Evolutionary conservation across 2,888 invertebrate genomes (phyloP).

Genomic region (Scelioninae gen. 2): DNA sequence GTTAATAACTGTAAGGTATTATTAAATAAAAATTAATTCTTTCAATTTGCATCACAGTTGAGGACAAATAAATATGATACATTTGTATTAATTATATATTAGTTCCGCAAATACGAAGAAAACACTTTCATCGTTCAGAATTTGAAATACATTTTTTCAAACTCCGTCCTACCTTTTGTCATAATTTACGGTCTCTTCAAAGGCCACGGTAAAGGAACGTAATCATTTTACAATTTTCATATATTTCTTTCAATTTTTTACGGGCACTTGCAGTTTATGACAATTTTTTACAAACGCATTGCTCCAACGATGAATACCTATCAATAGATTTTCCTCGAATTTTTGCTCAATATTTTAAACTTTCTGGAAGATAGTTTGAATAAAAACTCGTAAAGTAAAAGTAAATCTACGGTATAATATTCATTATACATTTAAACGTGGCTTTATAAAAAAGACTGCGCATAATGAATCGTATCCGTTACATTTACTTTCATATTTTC

Average conservation of each 20-base stretch:
- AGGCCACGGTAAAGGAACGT: not conserved
- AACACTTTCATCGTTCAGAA: too few relatives aligned
- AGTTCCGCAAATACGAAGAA: too few relatives aligned
- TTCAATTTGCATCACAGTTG: too few relatives aligned
- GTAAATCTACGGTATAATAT: constrained; percentile 1
- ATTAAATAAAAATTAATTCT: too few relatives aligned
- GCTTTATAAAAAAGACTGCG: constrained; percentile 36
- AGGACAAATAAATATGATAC: too few relatives aligned
- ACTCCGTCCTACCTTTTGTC: too few relatives aligned
- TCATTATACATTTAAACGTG: constrained; percentile 39
- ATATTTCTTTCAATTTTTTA: constrained; percentile 4
- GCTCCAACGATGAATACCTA: not conserved
- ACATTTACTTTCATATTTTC: constrained; percentile 51
- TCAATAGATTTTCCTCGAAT: not conserved
- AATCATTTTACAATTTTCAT: not conserved
- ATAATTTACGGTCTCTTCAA: not conserved
- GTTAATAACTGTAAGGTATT: too few relatives aligned
- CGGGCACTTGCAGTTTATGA: not conserved
- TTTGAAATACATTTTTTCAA: too few relatives aligned
- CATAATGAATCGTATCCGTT: constrained; percentile 44
- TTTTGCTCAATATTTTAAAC: not conserved
- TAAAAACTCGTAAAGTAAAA: constrained; percentile 1
- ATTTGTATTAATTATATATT: too few relatives aligned
- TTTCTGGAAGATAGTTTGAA: not conserved
- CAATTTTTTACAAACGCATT: not conserved